Conservation (phyloP, 2,113 vertebrate genomes). For the Phyllopteryx taeniolatus region DNA sequence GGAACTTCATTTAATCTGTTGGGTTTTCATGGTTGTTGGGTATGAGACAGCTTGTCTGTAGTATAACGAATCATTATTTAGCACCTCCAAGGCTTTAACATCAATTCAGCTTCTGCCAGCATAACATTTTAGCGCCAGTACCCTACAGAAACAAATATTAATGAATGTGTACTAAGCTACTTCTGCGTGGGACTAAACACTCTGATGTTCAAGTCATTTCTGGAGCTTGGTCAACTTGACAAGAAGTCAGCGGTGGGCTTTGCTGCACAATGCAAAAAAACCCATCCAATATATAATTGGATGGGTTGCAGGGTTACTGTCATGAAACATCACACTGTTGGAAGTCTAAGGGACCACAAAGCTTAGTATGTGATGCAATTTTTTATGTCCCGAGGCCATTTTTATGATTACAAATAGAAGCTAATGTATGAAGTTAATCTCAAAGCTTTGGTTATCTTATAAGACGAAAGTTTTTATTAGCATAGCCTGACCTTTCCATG, state of each 20-base stretch:
- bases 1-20: background rate
- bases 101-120: conserved; percentile 6
- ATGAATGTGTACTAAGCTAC: background rate
- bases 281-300: background rate
- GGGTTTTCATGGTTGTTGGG: conserved; percentile 2
- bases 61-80: background rate
- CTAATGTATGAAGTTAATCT: conserved; percentile 20
- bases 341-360: conserved; percentile 9
- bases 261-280: conserved; percentile 5
- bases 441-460: conserved; percentile 7
- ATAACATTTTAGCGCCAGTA: conserved; percentile 2
- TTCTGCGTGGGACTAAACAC: background rate
- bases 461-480: conserved; percentile 13
- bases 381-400: background rate
- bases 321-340: conserved; percentile 4
- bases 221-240: background rate
- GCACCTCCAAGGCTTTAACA: conserved; percentile 8
- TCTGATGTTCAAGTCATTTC: background rate
- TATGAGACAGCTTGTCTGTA: conserved; percentile 2
- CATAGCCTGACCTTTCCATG: conserved; percentile 24
- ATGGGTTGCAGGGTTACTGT: background rate
- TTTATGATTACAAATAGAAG: conserved; percentile 10
- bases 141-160: conserved; percentile 1
- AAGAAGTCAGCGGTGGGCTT: background rate
- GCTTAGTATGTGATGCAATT: conserved; percentile 1